phyloP scores from a whole-genome alignment of 2,797 vertebrate genomes.

The Geotria australis region DNA sequence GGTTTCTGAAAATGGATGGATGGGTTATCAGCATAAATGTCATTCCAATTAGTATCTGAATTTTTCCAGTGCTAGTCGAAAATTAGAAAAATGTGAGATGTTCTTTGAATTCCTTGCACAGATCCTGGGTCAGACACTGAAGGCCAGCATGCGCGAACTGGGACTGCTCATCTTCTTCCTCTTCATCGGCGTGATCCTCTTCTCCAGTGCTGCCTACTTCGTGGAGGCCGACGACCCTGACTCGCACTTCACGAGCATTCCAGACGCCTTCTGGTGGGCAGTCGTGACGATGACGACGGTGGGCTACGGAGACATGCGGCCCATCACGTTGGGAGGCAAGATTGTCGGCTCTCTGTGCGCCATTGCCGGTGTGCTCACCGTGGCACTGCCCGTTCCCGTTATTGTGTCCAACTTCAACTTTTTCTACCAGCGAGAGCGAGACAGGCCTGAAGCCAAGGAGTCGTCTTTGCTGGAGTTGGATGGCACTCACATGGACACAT shows the following conservation, averaged over 20 bases:
- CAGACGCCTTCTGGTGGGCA: constrained; percentile 93
- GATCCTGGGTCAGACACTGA: constrained; percentile 69
- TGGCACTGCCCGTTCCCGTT: constrained; percentile 70
- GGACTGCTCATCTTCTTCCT: constrained; percentile 91
- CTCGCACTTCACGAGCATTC: constrained; percentile 82
- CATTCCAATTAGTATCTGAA: too few relatives aligned
- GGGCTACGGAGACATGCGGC: constrained; percentile 81
- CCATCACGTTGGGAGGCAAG: constrained; percentile 68
- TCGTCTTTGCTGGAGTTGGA: neutral
- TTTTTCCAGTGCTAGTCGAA: too few relatives aligned
- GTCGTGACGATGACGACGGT: constrained; percentile 95
- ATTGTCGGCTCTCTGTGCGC: constrained; percentile 81
- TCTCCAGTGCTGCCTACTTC: constrained; percentile 82
- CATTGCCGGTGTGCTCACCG: constrained; percentile 75
- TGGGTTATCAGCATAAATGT: too few relatives aligned
- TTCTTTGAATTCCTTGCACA: constrained; percentile 8
- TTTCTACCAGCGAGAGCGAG: constrained; percentile 88
- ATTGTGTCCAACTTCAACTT: constrained; percentile 97
- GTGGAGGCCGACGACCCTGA: constrained; percentile 64
- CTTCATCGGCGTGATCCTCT: constrained; percentile 80
- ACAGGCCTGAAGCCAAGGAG: constrained; percentile 40
- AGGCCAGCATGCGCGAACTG: constrained; percentile 79
- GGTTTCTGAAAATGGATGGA: too few relatives aligned
- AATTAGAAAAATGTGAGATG: too few relatives aligned
- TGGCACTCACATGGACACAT: too few relatives aligned